phyloP scores from a whole-genome alignment of 2,113 vertebrate genomes.

The Muntiacus reevesi region DNA sequence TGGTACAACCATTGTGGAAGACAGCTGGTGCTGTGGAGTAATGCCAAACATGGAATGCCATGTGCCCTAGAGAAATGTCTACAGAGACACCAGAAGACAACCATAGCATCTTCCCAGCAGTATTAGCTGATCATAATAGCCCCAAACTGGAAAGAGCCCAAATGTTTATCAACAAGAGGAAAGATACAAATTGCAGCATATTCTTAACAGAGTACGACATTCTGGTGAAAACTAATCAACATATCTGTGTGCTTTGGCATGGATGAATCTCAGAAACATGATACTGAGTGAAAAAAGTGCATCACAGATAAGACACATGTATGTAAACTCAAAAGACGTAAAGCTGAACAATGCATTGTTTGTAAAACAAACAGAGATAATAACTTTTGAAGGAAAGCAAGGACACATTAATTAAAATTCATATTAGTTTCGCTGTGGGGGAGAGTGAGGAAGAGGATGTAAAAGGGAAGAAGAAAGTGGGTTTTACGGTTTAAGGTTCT shows the following conservation, averaged over 20 bases:
- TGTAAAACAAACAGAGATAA: neutral
- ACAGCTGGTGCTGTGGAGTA: neutral
- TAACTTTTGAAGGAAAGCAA: neutral
- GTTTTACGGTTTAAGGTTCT: neutral
- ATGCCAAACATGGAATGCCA: neutral
- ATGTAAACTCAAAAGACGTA: neutral
- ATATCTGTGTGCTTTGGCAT: no score
- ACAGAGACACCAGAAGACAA: neutral
- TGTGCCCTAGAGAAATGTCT: neutral
- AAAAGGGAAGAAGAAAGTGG: neutral
- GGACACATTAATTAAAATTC: neutral
- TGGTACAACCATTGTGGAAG: neutral
- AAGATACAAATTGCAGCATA: accelerated
- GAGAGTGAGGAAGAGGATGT: neutral
- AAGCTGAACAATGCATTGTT: neutral
- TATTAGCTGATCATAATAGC: no score
- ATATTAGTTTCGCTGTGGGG: neutral
- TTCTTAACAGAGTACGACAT: neutral
- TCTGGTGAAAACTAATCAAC: neutral
- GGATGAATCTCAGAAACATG: neutral
- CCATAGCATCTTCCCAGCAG: neutral
- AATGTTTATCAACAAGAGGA: neutral
- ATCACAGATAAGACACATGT: neutral
- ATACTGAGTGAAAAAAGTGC: neutral
- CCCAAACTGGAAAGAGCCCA: neutral